Base-by-base conservation (phyloP, 2,113 vertebrate genomes). In the Gadus chalcogrammus region DNA sequence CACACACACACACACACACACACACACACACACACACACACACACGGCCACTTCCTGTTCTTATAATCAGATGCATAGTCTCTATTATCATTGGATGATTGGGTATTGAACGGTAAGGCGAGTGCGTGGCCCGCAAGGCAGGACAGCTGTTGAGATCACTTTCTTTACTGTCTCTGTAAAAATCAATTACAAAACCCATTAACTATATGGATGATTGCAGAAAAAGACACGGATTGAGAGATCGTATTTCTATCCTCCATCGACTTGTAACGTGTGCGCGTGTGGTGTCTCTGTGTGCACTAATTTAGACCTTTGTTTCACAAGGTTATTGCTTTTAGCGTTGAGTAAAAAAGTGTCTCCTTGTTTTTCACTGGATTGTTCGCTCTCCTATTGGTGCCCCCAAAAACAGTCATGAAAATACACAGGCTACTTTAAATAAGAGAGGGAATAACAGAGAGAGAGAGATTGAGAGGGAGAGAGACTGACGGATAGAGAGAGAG, bases 71-170 rank as follows among this genome's bases (percentile, higher is more conserved):
- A 9, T 38, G 27, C 31, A 35, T 31, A 64, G 65, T 72, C 72
- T 71, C 65, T 73, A 69, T 77, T 76, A 71, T 74, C 68, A 77
- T 73, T 80, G 79, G 76, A 81, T 61, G 74, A 70, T 74, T 72
- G 79, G 80, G 82, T 79, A 76, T 65, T 82, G 80, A 77, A 80
- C 80, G 68, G 74, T 78, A 70, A 79, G 76, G 74, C 65, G 65
- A 62, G 68, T 9, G 55, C 65, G 35, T 74, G 62, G 74, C 81
- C 71, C 62, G 15, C 63, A 77, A 79, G 64, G 79, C 48, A 78
- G 79, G 78, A 82, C 78, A 77, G 76, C 79, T 80, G 80, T 84
- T 82, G 82, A 80, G 82, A 67, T 73, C 72, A 77, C 68, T 77
- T 81, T 78, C 68, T 79, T 74, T 73, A 79, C 70, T 42, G 64